phyloP scores from a whole-genome alignment of 2,888 invertebrate genomes.

The Eupithecia tripunctaria region DNA sequence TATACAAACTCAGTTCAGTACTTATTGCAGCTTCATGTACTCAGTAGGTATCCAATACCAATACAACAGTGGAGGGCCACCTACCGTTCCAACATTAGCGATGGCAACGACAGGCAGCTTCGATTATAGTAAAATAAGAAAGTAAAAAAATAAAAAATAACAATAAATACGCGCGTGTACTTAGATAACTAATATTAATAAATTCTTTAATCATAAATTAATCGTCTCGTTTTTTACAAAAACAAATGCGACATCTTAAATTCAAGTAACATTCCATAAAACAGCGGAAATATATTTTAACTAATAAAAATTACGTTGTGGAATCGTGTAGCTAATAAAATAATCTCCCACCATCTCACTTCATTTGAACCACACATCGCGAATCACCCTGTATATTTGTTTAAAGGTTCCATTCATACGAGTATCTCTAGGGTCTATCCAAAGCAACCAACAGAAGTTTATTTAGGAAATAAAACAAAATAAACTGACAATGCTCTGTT shows the following conservation, averaged over 20 bases:
- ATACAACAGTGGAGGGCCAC: constrained; percentile 8
- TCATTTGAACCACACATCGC: background rate
- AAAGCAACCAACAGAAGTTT: background rate
- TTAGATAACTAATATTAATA: constrained; percentile 2
- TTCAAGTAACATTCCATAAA: background rate
- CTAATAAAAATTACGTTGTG: background rate
- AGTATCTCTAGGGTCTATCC: background rate
- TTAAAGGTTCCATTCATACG: background rate
- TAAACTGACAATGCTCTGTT: no score
- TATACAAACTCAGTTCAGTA: constrained; percentile 2
- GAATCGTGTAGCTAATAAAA: background rate
- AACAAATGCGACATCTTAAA: background rate
- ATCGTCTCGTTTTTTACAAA: constrained; percentile 2
- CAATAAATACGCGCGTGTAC: background rate
- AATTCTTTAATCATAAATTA: background rate
- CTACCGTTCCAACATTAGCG: background rate
- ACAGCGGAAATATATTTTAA: background rate
- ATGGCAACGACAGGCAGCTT: background rate
- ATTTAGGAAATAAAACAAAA: background rate
- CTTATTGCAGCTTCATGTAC: background rate
- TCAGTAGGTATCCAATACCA: background rate
- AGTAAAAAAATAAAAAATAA: background rate
- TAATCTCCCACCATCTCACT: background rate
- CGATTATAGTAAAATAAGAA: background rate
- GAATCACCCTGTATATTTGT: constrained; percentile 1